phyloP scores from a whole-genome alignment of 2,797 vertebrate species.

The Ctenochaetus hawaiiensis region DNA sequence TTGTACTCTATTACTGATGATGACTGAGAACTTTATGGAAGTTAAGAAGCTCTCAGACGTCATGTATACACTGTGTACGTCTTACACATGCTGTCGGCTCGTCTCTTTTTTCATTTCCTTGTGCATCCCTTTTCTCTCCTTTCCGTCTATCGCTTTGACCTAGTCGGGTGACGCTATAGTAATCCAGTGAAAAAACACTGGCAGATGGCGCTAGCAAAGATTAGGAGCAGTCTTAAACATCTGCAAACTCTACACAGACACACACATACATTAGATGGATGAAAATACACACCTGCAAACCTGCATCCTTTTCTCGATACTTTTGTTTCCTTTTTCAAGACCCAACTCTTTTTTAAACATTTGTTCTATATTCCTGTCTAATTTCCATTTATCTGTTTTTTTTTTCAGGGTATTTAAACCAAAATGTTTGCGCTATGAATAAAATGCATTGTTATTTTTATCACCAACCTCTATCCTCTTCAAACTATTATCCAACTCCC shows the following conservation, averaged over 20 bases:
- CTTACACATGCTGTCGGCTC: not conserved
- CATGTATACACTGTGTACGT: not conserved
- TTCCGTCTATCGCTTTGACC: conserved; percentile 47
- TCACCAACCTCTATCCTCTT: conserved; percentile 26
- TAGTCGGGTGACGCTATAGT: conserved; percentile 51
- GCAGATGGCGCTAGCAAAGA: conserved; percentile 75
- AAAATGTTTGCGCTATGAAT: conserved; percentile 17
- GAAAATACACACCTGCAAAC: conserved; percentile 33
- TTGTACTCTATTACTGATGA: not conserved
- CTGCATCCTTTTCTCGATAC: conserved; percentile 12
- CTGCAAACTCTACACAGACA: conserved; percentile 49
- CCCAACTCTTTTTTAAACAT: not conserved
- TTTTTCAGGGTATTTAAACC: not conserved
- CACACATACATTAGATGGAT: conserved; percentile 12
- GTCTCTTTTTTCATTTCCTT: conserved; percentile 31
- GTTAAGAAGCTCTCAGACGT: not conserved
- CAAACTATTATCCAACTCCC: conserved; percentile 32
- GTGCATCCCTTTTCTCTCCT: conserved; percentile 21
- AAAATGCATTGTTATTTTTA: conserved; percentile 55
- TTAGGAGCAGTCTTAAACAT: conserved; percentile 72
- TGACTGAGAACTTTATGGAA: not conserved
- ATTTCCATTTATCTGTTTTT: conserved; percentile 14
- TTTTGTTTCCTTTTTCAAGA: conserved; percentile 29
- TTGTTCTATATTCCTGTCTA: not conserved
- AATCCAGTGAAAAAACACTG: conserved; percentile 76